Evolutionary conservation across 2,888 invertebrate species (phyloP).

Genomic region (Eupithecia subfuscata): DNA sequence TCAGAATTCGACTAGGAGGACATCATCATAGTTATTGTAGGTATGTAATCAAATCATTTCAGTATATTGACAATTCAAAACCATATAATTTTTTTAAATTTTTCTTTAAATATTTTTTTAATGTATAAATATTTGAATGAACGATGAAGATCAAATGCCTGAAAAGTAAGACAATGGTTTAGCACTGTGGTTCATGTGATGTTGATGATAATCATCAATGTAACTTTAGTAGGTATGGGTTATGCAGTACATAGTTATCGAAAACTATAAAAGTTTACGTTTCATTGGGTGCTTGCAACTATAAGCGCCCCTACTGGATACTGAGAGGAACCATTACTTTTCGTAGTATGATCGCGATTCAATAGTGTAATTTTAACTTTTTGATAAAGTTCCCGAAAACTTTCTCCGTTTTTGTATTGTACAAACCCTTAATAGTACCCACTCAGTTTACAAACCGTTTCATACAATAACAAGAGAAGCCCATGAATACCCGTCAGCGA

Average conservation of each 20-base stretch:
- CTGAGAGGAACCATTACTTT: neutral
- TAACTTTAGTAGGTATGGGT: neutral
- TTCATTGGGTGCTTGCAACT: neutral
- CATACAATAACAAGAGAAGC: neutral
- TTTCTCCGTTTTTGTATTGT: neutral
- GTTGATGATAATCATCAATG: no score
- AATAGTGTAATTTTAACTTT: neutral
- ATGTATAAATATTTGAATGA: no score
- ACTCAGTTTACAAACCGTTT: neutral
- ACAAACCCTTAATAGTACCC: neutral
- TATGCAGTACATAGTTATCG: neutral
- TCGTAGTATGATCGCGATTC: neutral
- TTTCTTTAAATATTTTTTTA: no score
- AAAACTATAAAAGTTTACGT: neutral
- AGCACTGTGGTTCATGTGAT: no score
- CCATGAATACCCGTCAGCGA: conserved; percentile 15
- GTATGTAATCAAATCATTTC: no score
- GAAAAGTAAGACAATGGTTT: no score
- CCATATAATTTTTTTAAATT: no score
- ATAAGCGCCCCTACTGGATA: neutral
- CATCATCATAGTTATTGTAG: no score
- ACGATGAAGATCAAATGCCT: no score
- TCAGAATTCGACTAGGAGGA: no score
- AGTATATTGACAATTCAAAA: no score
- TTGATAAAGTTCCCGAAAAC: neutral